Evolutionary conservation across 2,797 vertebrate species (phyloP).

Genomic region (Merluccius polli): DNA sequence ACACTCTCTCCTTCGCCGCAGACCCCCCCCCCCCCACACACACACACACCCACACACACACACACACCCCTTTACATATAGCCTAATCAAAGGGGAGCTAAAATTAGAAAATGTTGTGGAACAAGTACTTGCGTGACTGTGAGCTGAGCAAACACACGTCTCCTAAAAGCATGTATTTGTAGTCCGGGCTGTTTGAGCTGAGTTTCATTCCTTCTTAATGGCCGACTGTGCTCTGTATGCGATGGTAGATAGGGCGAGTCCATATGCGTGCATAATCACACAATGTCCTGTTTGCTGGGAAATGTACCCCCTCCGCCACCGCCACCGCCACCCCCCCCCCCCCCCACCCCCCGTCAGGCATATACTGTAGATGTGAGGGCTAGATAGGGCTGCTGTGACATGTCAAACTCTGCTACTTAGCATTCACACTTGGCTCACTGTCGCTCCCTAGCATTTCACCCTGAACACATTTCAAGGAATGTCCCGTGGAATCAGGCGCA

Average conservation of each 20-base stretch:
- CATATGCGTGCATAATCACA: constrained; percentile 37
- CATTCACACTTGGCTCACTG: constrained; percentile 21
- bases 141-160: constrained; percentile 26
- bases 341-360: constrained; percentile 11
- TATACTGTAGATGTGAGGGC: constrained; percentile 42
- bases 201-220: constrained; percentile 54
- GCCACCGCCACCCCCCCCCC: neutral
- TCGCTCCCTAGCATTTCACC: constrained; percentile 34
- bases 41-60: too few species aligned
- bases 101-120: constrained; percentile 60
- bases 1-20: constrained; percentile 62
- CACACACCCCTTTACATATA: constrained; percentile 6
- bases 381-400: constrained; percentile 35
- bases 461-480: constrained; percentile 25
- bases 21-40: constrained; percentile 42
- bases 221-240: constrained; percentile 28
- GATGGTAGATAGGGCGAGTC: neutral
- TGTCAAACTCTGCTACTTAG: constrained; percentile 31
- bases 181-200: constrained; percentile 24
- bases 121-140: constrained; percentile 43
- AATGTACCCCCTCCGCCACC: constrained; percentile 27
- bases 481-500: constrained; percentile 9
- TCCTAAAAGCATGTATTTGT: constrained; percentile 59
- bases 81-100: constrained; percentile 63
- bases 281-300: constrained; percentile 29